Evolutionary conservation across 2,888 invertebrate genomes (phyloP), one percentile per base, ranked within the genome.

Genomic region (Diabrotica balteata): DNA sequence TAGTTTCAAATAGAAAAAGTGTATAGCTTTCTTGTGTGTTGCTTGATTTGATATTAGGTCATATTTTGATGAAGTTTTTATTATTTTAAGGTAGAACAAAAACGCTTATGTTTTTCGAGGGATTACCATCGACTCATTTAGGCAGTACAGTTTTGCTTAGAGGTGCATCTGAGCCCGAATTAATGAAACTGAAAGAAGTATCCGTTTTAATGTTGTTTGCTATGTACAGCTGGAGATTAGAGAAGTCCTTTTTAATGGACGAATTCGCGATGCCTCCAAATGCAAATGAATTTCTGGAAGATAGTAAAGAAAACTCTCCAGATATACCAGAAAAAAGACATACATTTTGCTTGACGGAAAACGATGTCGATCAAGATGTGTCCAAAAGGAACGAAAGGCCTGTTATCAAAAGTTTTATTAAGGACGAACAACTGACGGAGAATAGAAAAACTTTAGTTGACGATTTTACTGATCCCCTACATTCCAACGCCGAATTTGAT

Each of bases 91-190:
- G 88, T 76, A 85, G 87, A 0, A 85, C 86, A 42, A 98, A 98
- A 86, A 95, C 95, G 0, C 84, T 98, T 45, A 95, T 98, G 94
- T 93, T 94, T 75, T 91, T 98, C 75, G 97, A 97, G 83, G 96
- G 96, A 7, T 93, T 97, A 74, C 91, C 93, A 0, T 90, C 91
- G 78, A 88, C 92, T 0, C 90, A 93, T 77, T 86, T 96, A 2
- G 96, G 95, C 1, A 94, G 95, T 73, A 95, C 97, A 17, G 91
- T 98, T 53, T 83, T 97, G 4, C 84, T 98, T 3, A 88, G 96
- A n/a, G 97, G 97, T 0, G 89, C 88, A 0, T 86, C 88, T 0
- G 83, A 87, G 64, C 81, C 85, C n/a, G 96, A 97, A 80, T 86
- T 97, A 7, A 87, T 89, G 8, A 89, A 91, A 79, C 90, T 97